These are phyloP conservation scores for Callorhinus ursinus DNA, from an alignment of 2,113 vertebrate genomes.

Conservation along the genomic window DNA sequence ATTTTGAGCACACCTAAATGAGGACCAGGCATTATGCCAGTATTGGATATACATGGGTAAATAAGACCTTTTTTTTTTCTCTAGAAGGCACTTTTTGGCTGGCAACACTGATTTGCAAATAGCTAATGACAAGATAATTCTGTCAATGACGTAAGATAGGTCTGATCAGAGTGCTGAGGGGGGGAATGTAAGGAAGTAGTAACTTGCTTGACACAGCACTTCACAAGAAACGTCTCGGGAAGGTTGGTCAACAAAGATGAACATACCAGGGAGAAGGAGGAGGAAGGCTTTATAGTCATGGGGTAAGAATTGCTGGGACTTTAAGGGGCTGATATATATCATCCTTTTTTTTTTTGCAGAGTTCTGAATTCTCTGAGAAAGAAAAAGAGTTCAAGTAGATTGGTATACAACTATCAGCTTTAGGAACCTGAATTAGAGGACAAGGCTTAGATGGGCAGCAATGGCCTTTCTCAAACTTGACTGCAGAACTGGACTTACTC, in stretches of 20 bases:
- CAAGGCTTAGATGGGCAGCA: neutral
- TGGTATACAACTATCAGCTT: neutral
- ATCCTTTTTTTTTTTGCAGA: neutral
- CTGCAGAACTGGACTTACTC: neutral
- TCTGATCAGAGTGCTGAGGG: neutral
- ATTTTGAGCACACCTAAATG: neutral
- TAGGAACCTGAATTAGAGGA: neutral
- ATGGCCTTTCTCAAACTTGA: neutral
- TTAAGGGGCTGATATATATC: neutral
- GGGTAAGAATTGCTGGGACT: neutral
- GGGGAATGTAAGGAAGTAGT: neutral
- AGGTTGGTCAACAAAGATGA: neutral
- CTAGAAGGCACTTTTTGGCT: neutral
- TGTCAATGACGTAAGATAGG: neutral
- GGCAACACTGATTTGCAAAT: neutral
- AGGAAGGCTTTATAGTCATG: neutral
- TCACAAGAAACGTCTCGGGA: neutral
- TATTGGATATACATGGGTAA: neutral
- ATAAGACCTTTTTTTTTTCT: neutral
- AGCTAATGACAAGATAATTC: neutral
- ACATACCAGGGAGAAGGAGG: neutral
- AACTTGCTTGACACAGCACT: neutral
- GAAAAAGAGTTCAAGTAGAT: neutral
- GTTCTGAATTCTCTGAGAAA: constrained; percentile 22
- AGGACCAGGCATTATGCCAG: neutral